phyloP scores from a whole-genome alignment of 2,888 invertebrate species.

The Cyclophora albipunctata region DNA sequence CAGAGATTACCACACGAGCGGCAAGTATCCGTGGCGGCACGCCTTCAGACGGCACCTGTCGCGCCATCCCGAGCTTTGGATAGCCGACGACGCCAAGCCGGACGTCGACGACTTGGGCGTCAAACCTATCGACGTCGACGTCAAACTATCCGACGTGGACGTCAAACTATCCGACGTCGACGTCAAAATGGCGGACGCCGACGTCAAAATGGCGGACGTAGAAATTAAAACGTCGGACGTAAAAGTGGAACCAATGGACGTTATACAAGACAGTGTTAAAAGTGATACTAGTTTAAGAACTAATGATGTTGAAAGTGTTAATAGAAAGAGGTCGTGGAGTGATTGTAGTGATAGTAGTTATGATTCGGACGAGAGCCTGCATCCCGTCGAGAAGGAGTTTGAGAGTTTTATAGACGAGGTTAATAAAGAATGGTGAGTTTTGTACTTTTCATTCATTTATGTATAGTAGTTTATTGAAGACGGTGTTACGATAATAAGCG shows the following conservation, averaged over 20 bases:
- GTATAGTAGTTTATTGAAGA: background rate
- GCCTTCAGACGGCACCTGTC: slow-evolving; percentile 55
- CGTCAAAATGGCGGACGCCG: slow-evolving; percentile 1
- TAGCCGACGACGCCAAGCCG: slow-evolving; percentile 13
- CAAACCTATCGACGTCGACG: slow-evolving; percentile 14
- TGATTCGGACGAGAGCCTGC: slow-evolving; percentile 57
- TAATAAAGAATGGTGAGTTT: slow-evolving; percentile 63
- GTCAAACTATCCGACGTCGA: slow-evolving; percentile 6
- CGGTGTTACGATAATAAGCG: too few relatives aligned
- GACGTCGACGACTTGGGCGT: slow-evolving; percentile 10
- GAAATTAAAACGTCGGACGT: slow-evolving; percentile 1
- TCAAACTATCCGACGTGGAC: slow-evolving; percentile 12
- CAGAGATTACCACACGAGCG: slow-evolving; percentile 58
- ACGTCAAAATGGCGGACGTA: slow-evolving; percentile 11
- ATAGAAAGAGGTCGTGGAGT: slow-evolving; percentile 49
- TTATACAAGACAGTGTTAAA: slow-evolving; percentile 37
- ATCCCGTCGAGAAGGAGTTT: slow-evolving; percentile 62
- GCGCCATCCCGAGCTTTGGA: slow-evolving; percentile 49
- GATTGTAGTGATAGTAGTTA: slow-evolving; percentile 54
- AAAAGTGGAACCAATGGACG: slow-evolving; percentile 20
- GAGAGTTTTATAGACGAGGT: slow-evolving; percentile 62
- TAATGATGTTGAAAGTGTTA: slow-evolving; percentile 38
- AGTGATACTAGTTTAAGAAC: slow-evolving; percentile 56
- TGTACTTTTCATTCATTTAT: background rate
- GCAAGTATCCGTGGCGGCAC: slow-evolving; percentile 59